Conservation (phyloP, 2,888 invertebrate species). For the Xestia sexstrigata region DNA sequence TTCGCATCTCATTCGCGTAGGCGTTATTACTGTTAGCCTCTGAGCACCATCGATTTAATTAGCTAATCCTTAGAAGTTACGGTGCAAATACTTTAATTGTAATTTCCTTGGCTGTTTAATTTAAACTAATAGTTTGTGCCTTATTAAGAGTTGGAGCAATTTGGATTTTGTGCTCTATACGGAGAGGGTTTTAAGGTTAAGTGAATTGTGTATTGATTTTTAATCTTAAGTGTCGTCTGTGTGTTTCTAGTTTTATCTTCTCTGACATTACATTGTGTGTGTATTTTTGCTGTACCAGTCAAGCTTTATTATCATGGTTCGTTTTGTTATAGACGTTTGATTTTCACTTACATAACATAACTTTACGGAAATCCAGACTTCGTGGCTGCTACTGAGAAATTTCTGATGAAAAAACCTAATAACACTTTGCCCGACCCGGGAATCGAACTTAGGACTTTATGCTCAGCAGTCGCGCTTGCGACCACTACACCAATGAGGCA, state of each 20-base stretch:
- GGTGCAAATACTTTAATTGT: slow-evolving; percentile 62
- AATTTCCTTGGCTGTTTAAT: slow-evolving; percentile 56
- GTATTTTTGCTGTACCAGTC: not conserved
- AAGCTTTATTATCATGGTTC: not conserved
- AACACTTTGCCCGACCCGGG: too few relatives aligned
- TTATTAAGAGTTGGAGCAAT: slow-evolving; percentile 50
- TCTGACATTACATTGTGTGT: not conserved
- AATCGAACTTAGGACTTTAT: too few relatives aligned
- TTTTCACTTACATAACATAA: not conserved
- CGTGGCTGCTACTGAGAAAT: too few relatives aligned
- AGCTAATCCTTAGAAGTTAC: slow-evolving; percentile 61
- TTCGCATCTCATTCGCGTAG: slow-evolving; percentile 61
- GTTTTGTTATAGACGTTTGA: not conserved
- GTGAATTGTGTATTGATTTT: slow-evolving; percentile 36
- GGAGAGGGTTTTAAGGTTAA: slow-evolving; percentile 16
- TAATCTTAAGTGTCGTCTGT: slow-evolving; percentile 23
- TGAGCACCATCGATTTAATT: slow-evolving; percentile 67
- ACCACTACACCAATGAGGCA: too few relatives aligned
- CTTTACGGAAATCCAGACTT: too few relatives aligned
- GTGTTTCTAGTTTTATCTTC: not conserved
- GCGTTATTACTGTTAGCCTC: slow-evolving; percentile 62
- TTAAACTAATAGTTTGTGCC: slow-evolving; percentile 62
- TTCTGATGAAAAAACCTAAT: too few relatives aligned
- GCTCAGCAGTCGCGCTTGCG: too few relatives aligned
- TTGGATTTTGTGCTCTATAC: slow-evolving; percentile 26